Evolutionary conservation across 2,888 invertebrate species (phyloP).

Genomic region (Dermolepida albohirtum): DNA sequence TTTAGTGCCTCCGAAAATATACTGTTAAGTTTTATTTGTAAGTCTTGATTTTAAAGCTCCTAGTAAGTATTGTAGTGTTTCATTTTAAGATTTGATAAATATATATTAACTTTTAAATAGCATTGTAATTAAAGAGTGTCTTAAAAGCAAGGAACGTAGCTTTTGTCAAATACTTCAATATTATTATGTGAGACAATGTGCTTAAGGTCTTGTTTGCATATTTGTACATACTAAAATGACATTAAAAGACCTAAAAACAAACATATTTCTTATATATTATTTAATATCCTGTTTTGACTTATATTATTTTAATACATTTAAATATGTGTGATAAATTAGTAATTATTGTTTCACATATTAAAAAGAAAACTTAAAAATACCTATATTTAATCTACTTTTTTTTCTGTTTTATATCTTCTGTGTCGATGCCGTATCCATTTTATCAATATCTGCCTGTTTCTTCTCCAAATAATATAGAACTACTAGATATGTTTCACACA

Average conservation of each 20-base stretch:
- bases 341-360: background rate
- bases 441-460: conserved; percentile 95
- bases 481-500: conserved; percentile 98
- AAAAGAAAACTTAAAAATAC: background rate
- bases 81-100: background rate
- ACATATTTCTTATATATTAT: too few species aligned
- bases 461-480: conserved; percentile 97
- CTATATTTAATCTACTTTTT: background rate
- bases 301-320: too few species aligned
- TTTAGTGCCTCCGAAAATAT: too few species aligned
- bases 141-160: too few species aligned
- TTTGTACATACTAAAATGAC: too few species aligned
- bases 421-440: conserved; percentile 89
- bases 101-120: background rate
- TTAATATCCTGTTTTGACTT: too few species aligned
- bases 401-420: conserved; percentile 42
- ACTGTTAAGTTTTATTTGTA: background rate
- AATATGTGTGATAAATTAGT: too few species aligned
- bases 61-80: background rate
- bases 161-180: too few species aligned
- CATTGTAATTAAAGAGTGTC: background rate
- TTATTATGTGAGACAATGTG: too few species aligned
- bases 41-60: background rate
- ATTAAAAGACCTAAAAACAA: too few species aligned
- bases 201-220: too few species aligned